Evolutionary conservation across 2,888 invertebrate species (phyloP).

Genomic region (Tryphoninae sp.): DNA sequence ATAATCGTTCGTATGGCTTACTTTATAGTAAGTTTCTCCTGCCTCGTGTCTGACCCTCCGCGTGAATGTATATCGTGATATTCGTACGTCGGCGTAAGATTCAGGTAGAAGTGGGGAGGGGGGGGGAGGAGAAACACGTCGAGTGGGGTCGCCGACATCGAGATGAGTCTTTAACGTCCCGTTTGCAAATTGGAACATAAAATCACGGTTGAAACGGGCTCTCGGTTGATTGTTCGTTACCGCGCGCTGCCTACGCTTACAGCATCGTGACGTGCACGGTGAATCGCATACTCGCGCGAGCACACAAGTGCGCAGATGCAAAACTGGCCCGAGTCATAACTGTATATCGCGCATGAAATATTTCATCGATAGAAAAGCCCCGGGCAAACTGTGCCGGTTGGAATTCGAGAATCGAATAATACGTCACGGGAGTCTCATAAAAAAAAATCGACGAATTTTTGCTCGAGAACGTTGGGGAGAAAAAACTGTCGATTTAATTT

Average conservation of each 20-base stretch:
- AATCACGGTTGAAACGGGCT: slow-evolving; percentile 77
- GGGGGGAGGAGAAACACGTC: slow-evolving; percentile 11
- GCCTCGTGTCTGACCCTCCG: slow-evolving; percentile 28
- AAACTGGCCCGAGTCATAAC: slow-evolving; percentile 49
- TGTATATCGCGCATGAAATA: slow-evolving; percentile 49
- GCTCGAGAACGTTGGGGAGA: too few relatives aligned
- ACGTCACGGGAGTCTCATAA: background rate
- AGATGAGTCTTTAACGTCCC: slow-evolving; percentile 70
- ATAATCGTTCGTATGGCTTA: slow-evolving; percentile 1
- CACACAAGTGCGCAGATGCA: slow-evolving; percentile 41
- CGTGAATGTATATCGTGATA: slow-evolving; percentile 10
- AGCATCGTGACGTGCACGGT: slow-evolving; percentile 44
- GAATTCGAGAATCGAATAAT: background rate
- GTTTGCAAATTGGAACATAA: slow-evolving; percentile 81
- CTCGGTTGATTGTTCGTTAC: slow-evolving; percentile 79
- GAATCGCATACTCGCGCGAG: background rate
- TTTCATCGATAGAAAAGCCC: slow-evolving; percentile 51
- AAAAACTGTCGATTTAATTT: too few relatives aligned
- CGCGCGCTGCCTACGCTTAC: slow-evolving; percentile 73
- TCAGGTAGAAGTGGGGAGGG: background rate
- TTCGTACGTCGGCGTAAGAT: slow-evolving; percentile 4
- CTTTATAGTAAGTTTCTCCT: slow-evolving; percentile 13
- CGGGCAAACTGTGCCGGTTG: slow-evolving; percentile 27
- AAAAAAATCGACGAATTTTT: too few relatives aligned
- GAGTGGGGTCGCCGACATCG: slow-evolving; percentile 67